Evolutionary conservation across 1,140 invertebrate species (phyloP), one percentile per base, ranked within the genome.

Genomic region (Pentalonia nigronervosa): DNA sequence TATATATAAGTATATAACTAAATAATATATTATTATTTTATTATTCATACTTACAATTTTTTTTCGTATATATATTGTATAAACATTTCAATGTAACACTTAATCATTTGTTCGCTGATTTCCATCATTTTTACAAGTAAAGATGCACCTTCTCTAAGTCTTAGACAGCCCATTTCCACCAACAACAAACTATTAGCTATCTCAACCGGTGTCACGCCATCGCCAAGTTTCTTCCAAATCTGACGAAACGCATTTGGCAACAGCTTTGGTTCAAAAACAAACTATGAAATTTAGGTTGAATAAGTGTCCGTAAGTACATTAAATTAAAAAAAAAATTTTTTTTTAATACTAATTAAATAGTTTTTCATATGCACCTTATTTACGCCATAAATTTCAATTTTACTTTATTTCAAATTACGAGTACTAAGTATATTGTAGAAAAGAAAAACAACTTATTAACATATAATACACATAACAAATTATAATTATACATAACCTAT

Each of bases 11-110:
- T 41, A 41, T 41, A 41, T 41, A 41, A 36, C 20, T 83, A 36
- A 8, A 34, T 83, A 83, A 36, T 21, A 36, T 41, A 21, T 41
- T 36, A 36, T 36, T 83, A 25, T 25, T 41, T 1, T 84, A 67
- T 11, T 30, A 90, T 67, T 34, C 4, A 36, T 34, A 92, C 91
- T 92, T 48, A 92, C 91, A 34, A 56, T 48, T 92, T 84, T 92
- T 11, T 21, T 30, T 21, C 11, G 17, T 53, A 25, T 7, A 92
- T n/a, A 25, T 92, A 92, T 84, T 23, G 34, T 34, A 83, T 14
- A 50, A 92, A 84, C 76, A 92, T 84, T 48, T 92, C 91, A 30
- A 92, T 92, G n/a, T 92, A 92, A 7, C n/a, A 83, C 9, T 84
- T 92, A 9, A 21, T 47, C 47, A 92, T 84, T 50, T 81, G 47